Evolutionary conservation across 2,797 vertebrate genomes (phyloP), one percentile per base, ranked within the genome.

Genomic region (Pachyuromys duprasi): DNA sequence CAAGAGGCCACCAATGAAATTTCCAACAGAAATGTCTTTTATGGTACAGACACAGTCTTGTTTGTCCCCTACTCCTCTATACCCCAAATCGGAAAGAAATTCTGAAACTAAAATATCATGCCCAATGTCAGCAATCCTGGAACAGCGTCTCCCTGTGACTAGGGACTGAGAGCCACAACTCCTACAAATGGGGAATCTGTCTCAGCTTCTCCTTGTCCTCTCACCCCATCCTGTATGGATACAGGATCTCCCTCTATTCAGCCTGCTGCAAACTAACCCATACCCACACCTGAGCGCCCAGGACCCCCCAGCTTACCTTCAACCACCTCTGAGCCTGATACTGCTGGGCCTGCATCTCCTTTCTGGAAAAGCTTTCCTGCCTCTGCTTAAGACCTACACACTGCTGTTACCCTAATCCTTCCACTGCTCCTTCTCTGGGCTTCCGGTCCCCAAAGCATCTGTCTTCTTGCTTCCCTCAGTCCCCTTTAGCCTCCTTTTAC

Each of bases 221-320:
- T 45, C n/a, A 28, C 14, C 36, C 65, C 4, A 24, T 14, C 14
- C 69, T 3, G 5, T 12, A 72, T 0, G 15, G 75, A 53, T 63
- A 24, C 22, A 0, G 4, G 67, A 55, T 3, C 22, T 15, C 22
- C n/a, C 62, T 83, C 2, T 1, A 8, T 2, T 1, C 5, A 26
- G 18, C 13, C 81, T 80, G 55, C 28, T 42, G 31, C 72, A 20
- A 1, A 1, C 2, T 12, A 3, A 26, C 18, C 26, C 70, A 4
- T 7, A 31, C 84, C 36, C 2, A 8, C 31, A 12, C 72, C 67
- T 9, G 22, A 36, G 75, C 31, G 8, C 28, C 33, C 0, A 17
- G 62, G 67, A 26, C 60, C n/a, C 45, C 17, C 33, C 36, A 5
- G 45, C 15, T 42, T n/a, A 17, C 0, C 20, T 31, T 70, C 49